phyloP scores from a whole-genome alignment of 2,888 invertebrate genomes.

The Drosophila phalerata region DNA sequence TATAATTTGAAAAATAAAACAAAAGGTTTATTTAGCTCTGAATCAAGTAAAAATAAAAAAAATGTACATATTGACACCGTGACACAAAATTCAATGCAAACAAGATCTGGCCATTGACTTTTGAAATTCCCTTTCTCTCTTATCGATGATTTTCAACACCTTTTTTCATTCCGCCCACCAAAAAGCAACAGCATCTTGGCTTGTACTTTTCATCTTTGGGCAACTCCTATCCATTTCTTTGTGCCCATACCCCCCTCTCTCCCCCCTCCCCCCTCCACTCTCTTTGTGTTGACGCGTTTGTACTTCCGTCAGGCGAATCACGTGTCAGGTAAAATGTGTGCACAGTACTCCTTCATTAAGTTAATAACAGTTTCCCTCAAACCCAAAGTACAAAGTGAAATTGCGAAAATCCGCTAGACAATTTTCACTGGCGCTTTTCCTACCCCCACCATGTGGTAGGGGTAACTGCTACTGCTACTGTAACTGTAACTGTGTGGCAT shows the following conservation, averaged over 20 bases:
- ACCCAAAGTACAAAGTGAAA: constrained; percentile 77
- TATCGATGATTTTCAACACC: constrained; percentile 14
- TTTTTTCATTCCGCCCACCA: constrained; percentile 11
- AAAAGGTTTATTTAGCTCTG: too few species aligned
- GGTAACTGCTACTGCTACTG: constrained; percentile 29
- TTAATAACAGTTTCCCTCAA: constrained; percentile 75
- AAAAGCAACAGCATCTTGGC: constrained; percentile 12
- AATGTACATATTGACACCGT: too few species aligned
- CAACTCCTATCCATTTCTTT: constrained; percentile 9
- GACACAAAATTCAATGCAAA: too few species aligned
- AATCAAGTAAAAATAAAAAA: too few species aligned
- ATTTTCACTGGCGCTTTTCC: constrained; percentile 48
- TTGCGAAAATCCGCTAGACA: constrained; percentile 75
- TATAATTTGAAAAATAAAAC: too few species aligned
- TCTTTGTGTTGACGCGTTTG: not conserved
- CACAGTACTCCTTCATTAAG: constrained; percentile 80
- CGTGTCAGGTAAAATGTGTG: constrained; percentile 77
- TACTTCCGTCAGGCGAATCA: constrained; percentile 55
- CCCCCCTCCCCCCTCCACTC: too few species aligned
- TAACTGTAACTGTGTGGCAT: constrained; percentile 53
- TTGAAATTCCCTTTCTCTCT: not conserved
- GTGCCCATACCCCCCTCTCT: not conserved
- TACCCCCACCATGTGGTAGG: not conserved
- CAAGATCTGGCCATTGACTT: not conserved
- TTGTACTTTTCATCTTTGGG: constrained; percentile 1